Evolutionary conservation across 1,140 invertebrate species (phyloP), one percentile per base, ranked within the genome.

Genomic region (Drosophila pectinifera): DNA sequence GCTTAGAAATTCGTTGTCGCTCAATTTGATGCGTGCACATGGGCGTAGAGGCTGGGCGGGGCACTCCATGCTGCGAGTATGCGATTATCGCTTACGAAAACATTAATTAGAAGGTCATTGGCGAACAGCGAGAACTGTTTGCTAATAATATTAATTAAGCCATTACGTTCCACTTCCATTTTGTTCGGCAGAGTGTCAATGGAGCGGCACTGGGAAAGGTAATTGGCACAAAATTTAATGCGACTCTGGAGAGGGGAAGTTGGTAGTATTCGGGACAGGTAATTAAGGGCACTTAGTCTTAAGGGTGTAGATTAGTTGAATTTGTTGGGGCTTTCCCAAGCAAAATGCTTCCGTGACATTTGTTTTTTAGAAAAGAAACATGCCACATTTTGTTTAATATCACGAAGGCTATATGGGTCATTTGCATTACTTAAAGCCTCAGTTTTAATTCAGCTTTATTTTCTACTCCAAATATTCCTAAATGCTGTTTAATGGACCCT

Each of bases 91-190:
- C 39, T 73, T 46, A 31, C 56, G 39, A 73, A 68, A 79, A 79
- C 78, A 78, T 82, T 78, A 82, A 82, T 78, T 85, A 78, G 61
- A 67, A 74, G 78, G 36, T 58, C 82, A 78, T 79, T 63, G 70
- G 67, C 56, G 59, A 80, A 67, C 74, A 58, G 48, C 62, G 18
- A 43, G 24, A 46, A 24, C 48, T 63, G 62, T 76, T 73, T 57
- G 41, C 68, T 80, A 89, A 89, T 89, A 74, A 77, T 70, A 88
- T 89, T 70, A 88, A 83, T 81, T 88, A 88, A 89, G 62, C 55
- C 69, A 64, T 82, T 81, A 56, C 46, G 49, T 48, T 43, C 43
- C 24, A 55, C 65, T 57, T 80, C 55, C 65, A 75, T 69, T 65
- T 61, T 28, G 13, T 36, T 55, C 14, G 5, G 43, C 43, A 16